Evolutionary conservation across 1,140 invertebrate species (phyloP), one percentile per base, ranked within the genome.

Genomic region (Polypedilum pembai): DNA sequence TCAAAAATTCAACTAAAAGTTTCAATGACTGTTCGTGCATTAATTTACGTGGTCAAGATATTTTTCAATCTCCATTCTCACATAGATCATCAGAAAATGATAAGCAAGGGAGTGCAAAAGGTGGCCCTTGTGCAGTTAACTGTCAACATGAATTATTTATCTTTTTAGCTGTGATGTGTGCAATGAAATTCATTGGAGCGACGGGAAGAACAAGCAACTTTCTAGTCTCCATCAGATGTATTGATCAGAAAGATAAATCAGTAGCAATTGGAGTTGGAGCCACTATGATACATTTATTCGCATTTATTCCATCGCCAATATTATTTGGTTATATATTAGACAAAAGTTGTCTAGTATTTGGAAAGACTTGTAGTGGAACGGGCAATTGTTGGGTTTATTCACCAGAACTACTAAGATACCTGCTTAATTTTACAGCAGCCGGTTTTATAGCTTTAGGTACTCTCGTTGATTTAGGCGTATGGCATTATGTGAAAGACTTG

Each of bases 351-450:
- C 78, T 88, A 3, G 85, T 89, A 24, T 90, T 88, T 88, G 88
- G 88, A 4, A 88, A 87, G 78, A 89, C 88, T 17, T 89, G 88
- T 77, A 82, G 84, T 17, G 86, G 85, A 45, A 88, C 83, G 56
- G 88, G 88, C 69, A 89, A 90, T 77, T 89, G 88, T 79, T 89
- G 88, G 88, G 78, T 88, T 0, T 89, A 88, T 76, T 85, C 88
- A 76, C 85, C 86, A 17, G 83, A 85, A 76, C 81, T 81, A 18
- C 78, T 89, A 74, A 83, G 87, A 78, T 86, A 87, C 76, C 80
- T 85, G 24, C 76, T 89, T 65, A 88, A 88, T 78, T 86, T 87
- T 56, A 88, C 86, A 10, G 86, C 88, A 40, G 87, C 79, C 83
- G 84, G 80, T 76, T 88, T 88, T 74, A 84, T 88, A n/a, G 79